Evolutionary conservation across 1,140 invertebrate genomes (phyloP).

Genomic region (Plectrocnemia conspersa): DNA sequence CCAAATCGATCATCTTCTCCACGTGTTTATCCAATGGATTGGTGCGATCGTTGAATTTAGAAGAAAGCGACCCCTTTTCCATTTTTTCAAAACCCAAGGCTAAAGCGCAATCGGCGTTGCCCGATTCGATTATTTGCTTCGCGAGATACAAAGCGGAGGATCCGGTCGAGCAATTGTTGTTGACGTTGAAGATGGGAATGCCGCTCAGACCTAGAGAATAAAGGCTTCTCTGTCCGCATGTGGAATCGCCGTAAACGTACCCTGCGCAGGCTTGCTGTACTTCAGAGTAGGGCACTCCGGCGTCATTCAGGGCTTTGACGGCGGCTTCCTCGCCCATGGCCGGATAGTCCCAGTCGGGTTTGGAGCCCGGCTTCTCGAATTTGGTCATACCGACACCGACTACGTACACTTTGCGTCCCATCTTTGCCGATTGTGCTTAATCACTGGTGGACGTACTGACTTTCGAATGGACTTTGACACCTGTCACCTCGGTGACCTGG

Average conservation of each 20-base stretch:
- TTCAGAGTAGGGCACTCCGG: constrained; percentile 70
- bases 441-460: background rate
- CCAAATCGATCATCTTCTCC: constrained; percentile 74
- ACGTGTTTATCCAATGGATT: constrained; percentile 94
- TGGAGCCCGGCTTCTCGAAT: constrained; percentile 74
- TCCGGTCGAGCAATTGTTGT: constrained; percentile 97
- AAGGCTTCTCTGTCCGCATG: constrained; percentile 88
- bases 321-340: constrained; percentile 93
- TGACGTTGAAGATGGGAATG: constrained; percentile 97
- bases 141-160: constrained; percentile 86
- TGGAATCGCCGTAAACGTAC: constrained; percentile 96
- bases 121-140: constrained; percentile 86
- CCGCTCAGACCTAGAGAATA: constrained; percentile 95
- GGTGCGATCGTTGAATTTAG: constrained; percentile 80
- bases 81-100: constrained; percentile 98
- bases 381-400: constrained; percentile 97
- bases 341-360: constrained; percentile 84
- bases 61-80: constrained; percentile 82
- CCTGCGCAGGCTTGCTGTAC: constrained; percentile 88
- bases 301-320: constrained; percentile 82
- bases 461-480: constrained; percentile 13
- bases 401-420: constrained; percentile 68
- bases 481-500: no score
- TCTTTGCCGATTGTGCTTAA: background rate
- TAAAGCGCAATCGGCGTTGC: constrained; percentile 79